Evolutionary conservation across 2,797 vertebrate genomes (phyloP).

Genomic region (Takifugu ocellatus): DNA sequence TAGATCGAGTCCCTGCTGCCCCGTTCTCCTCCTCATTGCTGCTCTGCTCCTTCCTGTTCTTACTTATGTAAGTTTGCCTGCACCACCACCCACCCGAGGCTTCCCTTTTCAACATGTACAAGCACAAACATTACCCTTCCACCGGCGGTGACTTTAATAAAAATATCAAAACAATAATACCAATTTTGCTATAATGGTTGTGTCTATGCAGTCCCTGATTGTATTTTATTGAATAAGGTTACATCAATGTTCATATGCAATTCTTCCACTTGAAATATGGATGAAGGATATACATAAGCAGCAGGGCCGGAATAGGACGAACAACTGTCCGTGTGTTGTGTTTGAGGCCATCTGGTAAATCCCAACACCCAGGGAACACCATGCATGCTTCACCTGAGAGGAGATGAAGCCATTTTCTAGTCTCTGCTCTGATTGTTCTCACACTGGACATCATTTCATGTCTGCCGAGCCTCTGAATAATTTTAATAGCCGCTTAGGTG

Average conservation of each 20-base stretch:
- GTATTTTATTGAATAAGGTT: too few species aligned
- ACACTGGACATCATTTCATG: background rate
- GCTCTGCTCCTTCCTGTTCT: slow-evolving; percentile 46
- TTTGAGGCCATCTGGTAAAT: slow-evolving; percentile 67
- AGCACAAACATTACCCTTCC: slow-evolving; percentile 16
- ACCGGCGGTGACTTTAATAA: too few species aligned
- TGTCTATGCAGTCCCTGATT: too few species aligned
- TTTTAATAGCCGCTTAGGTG: background rate
- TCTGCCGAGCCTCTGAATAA: slow-evolving; percentile 12
- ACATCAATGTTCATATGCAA: background rate
- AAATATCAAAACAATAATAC: too few species aligned
- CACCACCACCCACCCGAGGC: slow-evolving; percentile 33
- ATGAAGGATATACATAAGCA: background rate
- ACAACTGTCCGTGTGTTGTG: slow-evolving; percentile 22
- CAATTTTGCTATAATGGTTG: too few species aligned
- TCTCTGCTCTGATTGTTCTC: slow-evolving; percentile 14
- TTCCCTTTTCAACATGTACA: slow-evolving; percentile 46
- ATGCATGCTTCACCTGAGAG: slow-evolving; percentile 23
- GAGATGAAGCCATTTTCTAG: slow-evolving; percentile 30
- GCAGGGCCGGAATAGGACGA: slow-evolving; percentile 2
- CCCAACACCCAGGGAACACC: slow-evolving; percentile 50
- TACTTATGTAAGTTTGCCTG: slow-evolving; percentile 30
- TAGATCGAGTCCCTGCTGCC: slow-evolving; percentile 30
- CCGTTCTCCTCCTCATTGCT: background rate
- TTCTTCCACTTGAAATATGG: background rate